Conservation (phyloP, 1,140 invertebrate genomes). For the Neotoxoptera formosana region DNA sequence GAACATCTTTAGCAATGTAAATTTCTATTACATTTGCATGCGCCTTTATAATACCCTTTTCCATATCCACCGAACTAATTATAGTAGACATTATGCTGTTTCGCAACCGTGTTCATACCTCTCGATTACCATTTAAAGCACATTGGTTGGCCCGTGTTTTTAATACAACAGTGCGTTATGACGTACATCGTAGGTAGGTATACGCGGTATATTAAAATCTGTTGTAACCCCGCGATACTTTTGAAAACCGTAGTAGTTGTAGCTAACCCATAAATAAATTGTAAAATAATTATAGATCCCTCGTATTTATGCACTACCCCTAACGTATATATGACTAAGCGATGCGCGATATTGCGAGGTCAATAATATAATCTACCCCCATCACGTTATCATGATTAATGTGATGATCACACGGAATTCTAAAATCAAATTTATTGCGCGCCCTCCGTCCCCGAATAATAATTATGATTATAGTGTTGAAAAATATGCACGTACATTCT, state of each 20-base stretch:
- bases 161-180: background rate
- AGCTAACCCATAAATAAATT: background rate
- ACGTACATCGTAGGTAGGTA: background rate
- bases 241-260: background rate
- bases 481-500: background rate
- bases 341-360: background rate
- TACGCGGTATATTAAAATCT: background rate
- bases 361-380: background rate
- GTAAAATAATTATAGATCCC: conserved; percentile 3
- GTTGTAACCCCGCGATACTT: background rate
- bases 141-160: background rate
- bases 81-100: background rate
- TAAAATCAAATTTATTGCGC: background rate
- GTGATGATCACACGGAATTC: conserved; percentile 12
- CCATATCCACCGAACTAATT: background rate
- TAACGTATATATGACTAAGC: background rate
- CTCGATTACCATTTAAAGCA: background rate
- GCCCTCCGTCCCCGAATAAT: background rate
- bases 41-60: background rate
- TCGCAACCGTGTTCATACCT: background rate
- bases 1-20: background rate
- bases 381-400: background rate
- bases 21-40: background rate
- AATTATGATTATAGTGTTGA: background rate
- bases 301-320: background rate